Conservation (phyloP, 2,113 vertebrate genomes). For the Gobiocypris rarus region DNA sequence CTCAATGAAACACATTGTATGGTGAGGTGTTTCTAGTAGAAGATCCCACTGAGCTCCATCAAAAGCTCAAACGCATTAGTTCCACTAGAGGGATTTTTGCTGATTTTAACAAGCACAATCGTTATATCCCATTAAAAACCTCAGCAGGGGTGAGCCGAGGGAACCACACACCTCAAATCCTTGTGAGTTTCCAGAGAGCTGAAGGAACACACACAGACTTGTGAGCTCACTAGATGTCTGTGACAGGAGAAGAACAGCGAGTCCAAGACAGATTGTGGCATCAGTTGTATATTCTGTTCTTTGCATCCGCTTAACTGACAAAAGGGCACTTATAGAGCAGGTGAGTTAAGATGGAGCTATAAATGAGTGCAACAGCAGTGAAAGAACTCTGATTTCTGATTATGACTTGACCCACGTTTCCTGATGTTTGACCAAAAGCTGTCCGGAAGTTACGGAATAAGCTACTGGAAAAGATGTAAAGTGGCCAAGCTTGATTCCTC, state of each 20-base stretch:
- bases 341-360: background rate
- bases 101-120: background rate
- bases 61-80: constrained; percentile 4
- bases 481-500: too few species aligned
- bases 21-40: background rate
- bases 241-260: background rate
- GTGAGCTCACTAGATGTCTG: background rate
- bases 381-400: background rate
- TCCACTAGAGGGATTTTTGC: constrained; percentile 31
- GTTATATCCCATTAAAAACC: constrained; percentile 12
- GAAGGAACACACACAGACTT: constrained; percentile 6
- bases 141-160: constrained; percentile 14
- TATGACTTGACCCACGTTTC: background rate
- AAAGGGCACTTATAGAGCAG: background rate
- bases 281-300: background rate
- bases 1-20: background rate
- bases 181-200: background rate
- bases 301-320: background rate
- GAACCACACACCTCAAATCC: background rate
- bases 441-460: background rate
- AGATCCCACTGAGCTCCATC: background rate
- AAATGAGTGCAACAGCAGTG: background rate
- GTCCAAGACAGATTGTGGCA: background rate
- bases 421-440: background rate
- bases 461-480: background rate